These are phyloP conservation scores for Tychaedon coryphoeus DNA, from an alignment of 2,113 vertebrate genomes.

Conservation along the genomic window DNA sequence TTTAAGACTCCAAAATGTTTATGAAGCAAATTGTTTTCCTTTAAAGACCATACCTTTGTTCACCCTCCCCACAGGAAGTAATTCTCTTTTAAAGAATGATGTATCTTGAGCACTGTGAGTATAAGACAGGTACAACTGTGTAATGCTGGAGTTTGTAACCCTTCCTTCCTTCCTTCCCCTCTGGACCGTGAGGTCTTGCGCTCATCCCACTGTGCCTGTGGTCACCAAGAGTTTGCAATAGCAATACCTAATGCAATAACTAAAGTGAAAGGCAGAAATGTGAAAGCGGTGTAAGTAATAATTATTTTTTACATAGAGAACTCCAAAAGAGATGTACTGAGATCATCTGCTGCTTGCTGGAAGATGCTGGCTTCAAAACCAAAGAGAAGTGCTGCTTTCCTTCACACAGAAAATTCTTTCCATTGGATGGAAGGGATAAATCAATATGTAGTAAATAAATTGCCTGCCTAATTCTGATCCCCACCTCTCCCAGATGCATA, in stretches of 20 bases:
- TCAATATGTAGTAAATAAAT: not conserved
- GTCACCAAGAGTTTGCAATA: not conserved
- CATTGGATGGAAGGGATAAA: not conserved
- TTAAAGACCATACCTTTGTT: not conserved
- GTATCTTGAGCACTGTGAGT: not conserved
- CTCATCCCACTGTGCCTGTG: not conserved
- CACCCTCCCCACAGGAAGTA: not conserved
- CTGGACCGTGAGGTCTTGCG: accelerated
- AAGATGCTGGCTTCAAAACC: not conserved
- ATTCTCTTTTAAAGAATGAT: not conserved
- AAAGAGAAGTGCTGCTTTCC: not conserved
- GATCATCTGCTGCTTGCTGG: not conserved
- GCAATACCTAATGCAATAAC: not conserved
- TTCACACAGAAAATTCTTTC: not conserved
- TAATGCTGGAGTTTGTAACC: not conserved
- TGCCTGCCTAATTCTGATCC: not conserved
- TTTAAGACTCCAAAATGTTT: not conserved
- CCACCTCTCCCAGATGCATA: not conserved
- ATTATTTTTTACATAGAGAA: not conserved
- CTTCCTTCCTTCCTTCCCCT: not conserved
- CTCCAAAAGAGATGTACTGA: not conserved
- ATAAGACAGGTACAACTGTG: not conserved
- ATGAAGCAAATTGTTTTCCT: not conserved
- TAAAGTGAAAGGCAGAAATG: not conserved
- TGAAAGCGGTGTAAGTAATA: not conserved